A percentile compares a stretch with the other conserved stretches of the same genome.
These are phyloP conservation scores for Beaufortia kweichowensis DNA, from an alignment of 2,113 vertebrate genomes.

Conservation along the genomic window DNA sequence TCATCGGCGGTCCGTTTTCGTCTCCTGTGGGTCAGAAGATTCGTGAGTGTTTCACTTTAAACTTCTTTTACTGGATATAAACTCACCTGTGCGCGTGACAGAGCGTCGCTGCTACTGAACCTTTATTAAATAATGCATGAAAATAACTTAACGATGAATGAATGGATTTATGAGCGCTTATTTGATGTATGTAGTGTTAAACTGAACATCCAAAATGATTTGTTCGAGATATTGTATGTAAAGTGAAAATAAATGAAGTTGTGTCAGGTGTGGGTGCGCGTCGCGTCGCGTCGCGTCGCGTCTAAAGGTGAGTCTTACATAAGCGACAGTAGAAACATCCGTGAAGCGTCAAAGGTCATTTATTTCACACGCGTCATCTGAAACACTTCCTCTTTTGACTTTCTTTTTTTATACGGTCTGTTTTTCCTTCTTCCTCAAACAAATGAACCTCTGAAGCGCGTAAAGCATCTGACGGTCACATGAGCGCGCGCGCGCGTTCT, in stretches of 20 bases:
- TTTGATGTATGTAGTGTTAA: no score
- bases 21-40: constrained; percentile 90
- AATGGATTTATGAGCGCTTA: no score
- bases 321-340: not conserved
- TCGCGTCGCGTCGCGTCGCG: no score
- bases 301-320: not conserved
- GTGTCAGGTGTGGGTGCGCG: no score
- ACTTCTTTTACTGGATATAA: not conserved
- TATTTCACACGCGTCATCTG: not conserved
- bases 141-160: no score
- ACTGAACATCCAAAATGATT: no score
- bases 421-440: constrained; percentile 34
- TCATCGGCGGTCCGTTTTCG: constrained; percentile 85
- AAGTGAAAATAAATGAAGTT: no score
- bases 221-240: no score
- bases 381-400: constrained; percentile 18
- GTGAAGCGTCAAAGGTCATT: not conserved
- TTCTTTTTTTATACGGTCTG: not conserved
- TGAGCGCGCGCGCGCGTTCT: constrained; percentile 54
- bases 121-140: no score
- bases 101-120: no score
- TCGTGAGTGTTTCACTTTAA: constrained; percentile 73
- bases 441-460: constrained; percentile 50
- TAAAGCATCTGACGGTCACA: constrained; percentile 81
- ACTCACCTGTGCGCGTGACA: not conserved